phyloP scores from a whole-genome alignment of 1,140 invertebrate species.

The Zaprionus ornatus region DNA sequence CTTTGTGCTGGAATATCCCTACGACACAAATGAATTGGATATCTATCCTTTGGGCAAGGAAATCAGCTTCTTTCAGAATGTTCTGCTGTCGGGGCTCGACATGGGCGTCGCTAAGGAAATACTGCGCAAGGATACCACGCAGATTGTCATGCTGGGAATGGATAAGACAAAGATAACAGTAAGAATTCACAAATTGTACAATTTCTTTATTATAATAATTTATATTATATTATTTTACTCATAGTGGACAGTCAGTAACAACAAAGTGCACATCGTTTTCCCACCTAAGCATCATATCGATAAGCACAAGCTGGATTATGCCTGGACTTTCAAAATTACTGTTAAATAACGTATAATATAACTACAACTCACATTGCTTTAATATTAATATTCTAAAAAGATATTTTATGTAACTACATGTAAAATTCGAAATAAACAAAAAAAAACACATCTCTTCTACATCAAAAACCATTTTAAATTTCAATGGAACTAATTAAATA shows the following conservation, averaged over 20 bases:
- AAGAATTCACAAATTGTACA: neutral
- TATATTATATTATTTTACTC: conserved; percentile 1
- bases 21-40: conserved; percentile 71
- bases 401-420: neutral
- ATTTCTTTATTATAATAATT: neutral
- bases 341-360: conserved; percentile 22
- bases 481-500: too few relatives aligned
- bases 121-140: conserved; percentile 34
- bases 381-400: neutral
- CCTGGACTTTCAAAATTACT: conserved; percentile 79
- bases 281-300: conserved; percentile 77
- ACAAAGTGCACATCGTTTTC: conserved; percentile 63
- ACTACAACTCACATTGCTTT: neutral
- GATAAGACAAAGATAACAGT: conserved; percentile 60
- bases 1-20: conserved; percentile 80
- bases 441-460: neutral
- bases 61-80: conserved; percentile 42
- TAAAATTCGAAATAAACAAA: too few relatives aligned
- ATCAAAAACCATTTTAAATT: neutral
- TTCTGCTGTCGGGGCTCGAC: conserved; percentile 58
- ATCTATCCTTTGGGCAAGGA: conserved; percentile 69
- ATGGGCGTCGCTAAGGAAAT: conserved; percentile 32
- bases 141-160: conserved; percentile 67
- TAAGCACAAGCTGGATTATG: conserved; percentile 64
- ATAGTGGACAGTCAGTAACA: conserved; percentile 60